Conservation (phyloP, 2,113 vertebrate species). For the Phalacrocorax pelagicus region DNA sequence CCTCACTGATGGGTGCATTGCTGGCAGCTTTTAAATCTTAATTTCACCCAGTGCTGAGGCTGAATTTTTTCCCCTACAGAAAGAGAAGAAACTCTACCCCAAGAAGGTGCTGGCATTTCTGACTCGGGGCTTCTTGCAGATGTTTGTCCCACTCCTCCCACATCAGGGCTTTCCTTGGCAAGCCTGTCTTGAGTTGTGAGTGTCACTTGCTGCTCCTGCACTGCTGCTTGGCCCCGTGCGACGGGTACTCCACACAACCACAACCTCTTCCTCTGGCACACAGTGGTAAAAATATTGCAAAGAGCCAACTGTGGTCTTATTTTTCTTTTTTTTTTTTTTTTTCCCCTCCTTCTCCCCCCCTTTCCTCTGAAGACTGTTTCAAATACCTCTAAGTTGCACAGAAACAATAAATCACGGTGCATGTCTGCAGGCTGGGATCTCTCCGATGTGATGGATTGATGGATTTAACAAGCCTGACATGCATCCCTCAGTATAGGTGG, state of each 20-base stretch:
- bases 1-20: background rate
- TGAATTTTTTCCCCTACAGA: background rate
- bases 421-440: background rate
- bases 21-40: background rate
- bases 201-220: background rate
- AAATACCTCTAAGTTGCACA: background rate
- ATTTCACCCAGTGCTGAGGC: background rate
- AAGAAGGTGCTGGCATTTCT: background rate
- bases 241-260: background rate
- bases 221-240: background rate
- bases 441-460: background rate
- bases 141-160: background rate
- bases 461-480: background rate
- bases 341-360: rapidly evolving
- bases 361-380: background rate
- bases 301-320: background rate
- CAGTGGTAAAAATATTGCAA: background rate
- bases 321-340: background rate
- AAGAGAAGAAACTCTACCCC: background rate
- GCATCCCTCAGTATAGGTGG: rapidly evolving
- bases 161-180: background rate
- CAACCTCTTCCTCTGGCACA: conserved; percentile 13
- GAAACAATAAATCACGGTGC: background rate
- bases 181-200: background rate
- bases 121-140: background rate